Percentiles rank a stretch among this genome's conserved stretches.
These are phyloP conservation scores for Passer montanus DNA, from an alignment of 2,113 vertebrate genomes.

Conservation along the genomic window DNA sequence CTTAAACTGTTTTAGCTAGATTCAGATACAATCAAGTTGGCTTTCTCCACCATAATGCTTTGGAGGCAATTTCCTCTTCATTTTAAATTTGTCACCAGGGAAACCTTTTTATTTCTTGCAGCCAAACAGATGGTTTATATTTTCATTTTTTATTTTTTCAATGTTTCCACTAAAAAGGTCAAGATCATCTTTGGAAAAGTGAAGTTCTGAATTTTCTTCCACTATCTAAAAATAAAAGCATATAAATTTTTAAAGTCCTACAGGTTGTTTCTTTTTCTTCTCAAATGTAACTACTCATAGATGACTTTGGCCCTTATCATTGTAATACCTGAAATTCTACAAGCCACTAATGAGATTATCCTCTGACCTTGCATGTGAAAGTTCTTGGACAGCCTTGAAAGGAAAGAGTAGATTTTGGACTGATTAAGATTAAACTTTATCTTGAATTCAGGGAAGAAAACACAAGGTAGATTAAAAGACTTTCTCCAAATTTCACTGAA, in stretches of 20 bases:
- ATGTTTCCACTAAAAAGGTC: slow-evolving; percentile 7
- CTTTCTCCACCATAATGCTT: slow-evolving; percentile 42
- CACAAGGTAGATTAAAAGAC: not conserved
- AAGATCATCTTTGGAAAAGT: slow-evolving; percentile 35
- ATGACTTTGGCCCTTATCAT: not conserved
- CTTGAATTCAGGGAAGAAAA: not conserved
- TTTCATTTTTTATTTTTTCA: slow-evolving; percentile 29
- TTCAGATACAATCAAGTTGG: slow-evolving; percentile 64
- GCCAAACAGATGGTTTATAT: slow-evolving; percentile 75
- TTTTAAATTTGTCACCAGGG: slow-evolving; percentile 73
- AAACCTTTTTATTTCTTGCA: slow-evolving; percentile 60
- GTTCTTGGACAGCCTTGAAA: not conserved
- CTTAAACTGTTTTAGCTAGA: slow-evolving; percentile 53
- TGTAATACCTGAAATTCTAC: not conserved
- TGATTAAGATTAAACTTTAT: not conserved
- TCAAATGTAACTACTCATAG: not conserved
- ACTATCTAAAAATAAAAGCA: slow-evolving; percentile 43
- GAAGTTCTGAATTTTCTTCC: slow-evolving; percentile 36
- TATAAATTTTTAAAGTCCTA: not conserved
- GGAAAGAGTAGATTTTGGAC: not conserved
- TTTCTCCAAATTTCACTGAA: not conserved
- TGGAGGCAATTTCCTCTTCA: slow-evolving; percentile 71
- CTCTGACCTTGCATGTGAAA: not conserved
- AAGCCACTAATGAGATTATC: not conserved
- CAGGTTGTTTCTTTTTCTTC: not conserved